Percentiles rank a stretch among this genome's conserved stretches.
Evolutionary conservation across 2,113 vertebrate species (phyloP).

Genomic region (Rhodinocichla rosea): DNA sequence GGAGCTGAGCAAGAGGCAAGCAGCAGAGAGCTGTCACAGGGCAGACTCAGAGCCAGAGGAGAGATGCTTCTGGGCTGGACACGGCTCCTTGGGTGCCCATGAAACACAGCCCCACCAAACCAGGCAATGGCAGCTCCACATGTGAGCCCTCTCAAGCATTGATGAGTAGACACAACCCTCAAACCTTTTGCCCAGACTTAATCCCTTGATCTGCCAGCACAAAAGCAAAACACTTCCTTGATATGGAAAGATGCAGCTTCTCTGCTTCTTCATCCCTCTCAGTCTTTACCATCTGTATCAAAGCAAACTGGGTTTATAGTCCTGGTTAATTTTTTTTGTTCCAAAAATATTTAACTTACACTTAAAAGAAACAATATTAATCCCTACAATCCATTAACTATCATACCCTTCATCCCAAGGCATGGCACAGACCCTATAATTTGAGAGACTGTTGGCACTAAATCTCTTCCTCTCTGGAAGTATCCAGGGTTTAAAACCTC

Average conservation of each 20-base stretch:
- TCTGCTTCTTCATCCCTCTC: neutral
- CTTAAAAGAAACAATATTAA: neutral
- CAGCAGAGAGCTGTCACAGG: neutral
- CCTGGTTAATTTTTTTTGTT: neutral
- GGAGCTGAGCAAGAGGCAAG: neutral
- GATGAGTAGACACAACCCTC: neutral
- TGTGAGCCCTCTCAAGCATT: neutral
- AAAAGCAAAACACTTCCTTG: neutral
- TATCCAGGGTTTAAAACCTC: neutral
- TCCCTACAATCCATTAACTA: neutral
- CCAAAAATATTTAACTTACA: neutral
- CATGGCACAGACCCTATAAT: neutral
- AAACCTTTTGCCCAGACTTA: neutral
- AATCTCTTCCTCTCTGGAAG: neutral
- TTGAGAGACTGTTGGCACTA: neutral
- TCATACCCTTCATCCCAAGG: neutral
- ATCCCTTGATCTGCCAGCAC: neutral
- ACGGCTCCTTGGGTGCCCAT: accelerated
- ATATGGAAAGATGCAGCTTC: neutral
- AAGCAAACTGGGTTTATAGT: neutral
- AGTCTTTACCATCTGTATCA: neutral
- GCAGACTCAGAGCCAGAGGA: accelerated
- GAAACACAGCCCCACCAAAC: neutral
- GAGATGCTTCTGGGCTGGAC: neutral
- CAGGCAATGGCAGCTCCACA: neutral